phyloP scores from a whole-genome alignment of 1,140 invertebrate genomes.

The Drosophila funebris region DNA sequence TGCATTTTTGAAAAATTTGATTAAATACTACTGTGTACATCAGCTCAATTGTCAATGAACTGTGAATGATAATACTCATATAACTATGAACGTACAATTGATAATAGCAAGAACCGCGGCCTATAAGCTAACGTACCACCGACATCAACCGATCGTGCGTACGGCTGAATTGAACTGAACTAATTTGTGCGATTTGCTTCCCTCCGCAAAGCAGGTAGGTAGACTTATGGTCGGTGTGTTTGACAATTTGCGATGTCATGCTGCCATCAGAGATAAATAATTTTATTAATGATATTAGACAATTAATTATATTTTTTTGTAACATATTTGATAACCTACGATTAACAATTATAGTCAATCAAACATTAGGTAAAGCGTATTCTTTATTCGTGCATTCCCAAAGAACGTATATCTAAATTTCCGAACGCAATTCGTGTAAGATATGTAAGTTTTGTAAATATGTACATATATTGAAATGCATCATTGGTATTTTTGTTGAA shows the following conservation, averaged over 20 bases:
- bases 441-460: too few relatives aligned
- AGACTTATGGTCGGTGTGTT: neutral
- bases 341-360: too few relatives aligned
- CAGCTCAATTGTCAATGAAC: neutral
- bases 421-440: too few relatives aligned
- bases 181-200: constrained; percentile 2
- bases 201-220: constrained; percentile 1
- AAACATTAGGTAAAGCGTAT: too few relatives aligned
- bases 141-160: constrained; percentile 26
- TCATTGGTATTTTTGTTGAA: too few relatives aligned
- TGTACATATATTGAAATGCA: too few relatives aligned
- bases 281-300: neutral
- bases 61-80: neutral
- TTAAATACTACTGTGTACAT: neutral
- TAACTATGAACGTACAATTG: constrained; percentile 6
- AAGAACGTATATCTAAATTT: too few relatives aligned
- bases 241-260: constrained; percentile 15
- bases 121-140: neutral
- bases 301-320: too few relatives aligned
- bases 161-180: constrained; percentile 17
- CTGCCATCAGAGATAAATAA: neutral
- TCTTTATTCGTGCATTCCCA: too few relatives aligned
- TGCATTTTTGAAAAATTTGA: neutral
- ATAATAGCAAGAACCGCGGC: constrained; percentile 15
- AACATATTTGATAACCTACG: too few relatives aligned